These are phyloP conservation scores for Microctenopoma lineatum DNA, from an alignment of 2,797 vertebrate species.

Conservation along the genomic window DNA sequence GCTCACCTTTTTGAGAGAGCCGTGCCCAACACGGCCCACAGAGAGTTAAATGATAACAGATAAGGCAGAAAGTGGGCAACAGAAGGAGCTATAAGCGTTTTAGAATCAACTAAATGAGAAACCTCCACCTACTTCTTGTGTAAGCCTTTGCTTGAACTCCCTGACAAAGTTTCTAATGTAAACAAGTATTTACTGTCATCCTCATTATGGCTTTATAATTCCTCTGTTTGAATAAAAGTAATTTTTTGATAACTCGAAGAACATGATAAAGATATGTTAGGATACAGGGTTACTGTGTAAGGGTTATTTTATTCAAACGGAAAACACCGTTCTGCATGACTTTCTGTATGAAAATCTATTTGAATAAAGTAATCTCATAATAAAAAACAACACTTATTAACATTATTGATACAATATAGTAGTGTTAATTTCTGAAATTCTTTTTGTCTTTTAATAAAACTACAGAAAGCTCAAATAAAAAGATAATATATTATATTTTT, in stretches of 20 bases:
- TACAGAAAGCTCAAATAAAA: neutral
- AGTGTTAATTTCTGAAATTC: neutral
- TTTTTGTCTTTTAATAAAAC: neutral
- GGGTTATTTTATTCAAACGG: neutral
- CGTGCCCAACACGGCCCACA: conserved; percentile 34
- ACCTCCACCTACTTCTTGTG: too few relatives aligned
- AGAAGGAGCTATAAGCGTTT: conserved; percentile 28
- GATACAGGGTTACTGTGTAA: neutral
- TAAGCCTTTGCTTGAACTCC: neutral
- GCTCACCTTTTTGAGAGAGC: conserved; percentile 57
- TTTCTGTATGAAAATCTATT: neutral
- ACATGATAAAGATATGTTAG: neutral
- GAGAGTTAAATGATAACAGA: conserved; percentile 35
- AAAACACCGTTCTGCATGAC: neutral
- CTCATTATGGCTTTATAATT: too few relatives aligned
- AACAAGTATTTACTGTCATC: too few relatives aligned
- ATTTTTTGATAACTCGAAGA: neutral
- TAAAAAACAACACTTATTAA: too few relatives aligned
- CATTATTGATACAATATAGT: too few relatives aligned
- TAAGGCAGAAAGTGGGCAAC: conserved; percentile 7
- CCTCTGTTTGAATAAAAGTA: too few relatives aligned
- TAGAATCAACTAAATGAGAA: conserved; percentile 10
- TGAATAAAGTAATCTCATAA: neutral
- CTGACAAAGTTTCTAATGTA: neutral
- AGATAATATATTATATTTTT: too few relatives aligned